These are phyloP conservation scores for Eulemur mongoz DNA, from an alignment of 2,797 vertebrate species.

Conservation along the genomic window DNA sequence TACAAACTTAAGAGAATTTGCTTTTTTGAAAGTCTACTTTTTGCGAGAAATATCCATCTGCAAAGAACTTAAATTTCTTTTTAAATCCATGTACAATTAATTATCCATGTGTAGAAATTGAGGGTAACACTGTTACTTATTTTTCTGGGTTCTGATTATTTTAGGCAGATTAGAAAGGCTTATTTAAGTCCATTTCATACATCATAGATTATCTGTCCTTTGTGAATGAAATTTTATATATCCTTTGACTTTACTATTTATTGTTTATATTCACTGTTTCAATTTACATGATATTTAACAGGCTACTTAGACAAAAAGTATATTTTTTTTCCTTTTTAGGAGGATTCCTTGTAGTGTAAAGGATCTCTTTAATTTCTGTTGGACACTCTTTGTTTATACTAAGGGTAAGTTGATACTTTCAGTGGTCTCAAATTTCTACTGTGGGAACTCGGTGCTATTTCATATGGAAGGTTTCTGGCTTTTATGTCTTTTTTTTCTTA, in stretches of 20 bases:
- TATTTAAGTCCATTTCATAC: slow-evolving; percentile 16
- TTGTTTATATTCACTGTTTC: slow-evolving; percentile 52
- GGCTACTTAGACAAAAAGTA: slow-evolving; percentile 9
- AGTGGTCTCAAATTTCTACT: slow-evolving; percentile 20
- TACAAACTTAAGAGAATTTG: slow-evolving; percentile 31
- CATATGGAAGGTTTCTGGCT: slow-evolving; percentile 56
- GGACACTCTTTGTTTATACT: slow-evolving; percentile 98
- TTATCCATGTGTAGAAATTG: slow-evolving; percentile 7
- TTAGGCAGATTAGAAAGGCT: neutral
- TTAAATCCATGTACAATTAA: slow-evolving; percentile 23
- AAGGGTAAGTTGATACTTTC: slow-evolving; percentile 89
- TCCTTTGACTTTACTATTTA: slow-evolving; percentile 43
- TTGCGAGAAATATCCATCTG: neutral
- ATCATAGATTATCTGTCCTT: neutral
- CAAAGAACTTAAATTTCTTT: slow-evolving; percentile 27
- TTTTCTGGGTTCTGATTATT: slow-evolving; percentile 30
- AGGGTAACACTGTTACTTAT: neutral
- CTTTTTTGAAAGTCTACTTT: slow-evolving; percentile 31
- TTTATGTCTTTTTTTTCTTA: slow-evolving; percentile 66
- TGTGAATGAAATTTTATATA: slow-evolving; percentile 37
- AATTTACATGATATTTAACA: slow-evolving; percentile 49
- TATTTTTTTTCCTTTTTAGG: slow-evolving; percentile 78
- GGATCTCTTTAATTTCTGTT: slow-evolving; percentile 98
- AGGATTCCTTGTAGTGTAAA: slow-evolving; percentile 91
- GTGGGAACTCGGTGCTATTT: slow-evolving; percentile 54